Conservation (phyloP, 2,888 invertebrate species). For the Aricia artaxerxes region DNA sequence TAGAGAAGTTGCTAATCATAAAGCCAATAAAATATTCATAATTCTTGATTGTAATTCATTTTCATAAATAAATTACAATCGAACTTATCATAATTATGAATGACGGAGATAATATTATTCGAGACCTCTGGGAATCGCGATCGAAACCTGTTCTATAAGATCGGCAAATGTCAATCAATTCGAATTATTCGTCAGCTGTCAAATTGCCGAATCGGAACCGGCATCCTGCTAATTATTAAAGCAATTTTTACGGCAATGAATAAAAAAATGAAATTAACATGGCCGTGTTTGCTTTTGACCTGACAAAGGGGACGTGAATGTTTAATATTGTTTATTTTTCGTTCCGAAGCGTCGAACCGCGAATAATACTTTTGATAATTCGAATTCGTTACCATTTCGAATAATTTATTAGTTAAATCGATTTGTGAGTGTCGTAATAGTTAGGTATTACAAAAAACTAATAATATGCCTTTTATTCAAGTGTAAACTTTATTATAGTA, state of each 20-base stretch:
- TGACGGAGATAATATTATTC: slow-evolving; percentile 38
- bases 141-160: slow-evolving; percentile 58
- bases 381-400: slow-evolving; percentile 35
- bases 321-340: slow-evolving; percentile 70
- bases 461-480: not conserved
- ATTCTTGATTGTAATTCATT: not conserved
- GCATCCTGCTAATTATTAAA: slow-evolving; percentile 64
- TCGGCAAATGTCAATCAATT: slow-evolving; percentile 66
- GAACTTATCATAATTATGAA: slow-evolving; percentile 31
- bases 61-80: slow-evolving; percentile 25
- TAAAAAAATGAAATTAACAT: slow-evolving; percentile 49
- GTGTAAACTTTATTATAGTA: not conserved
- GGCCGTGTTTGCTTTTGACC: slow-evolving; percentile 53
- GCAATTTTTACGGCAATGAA: slow-evolving; percentile 55
- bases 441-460: not conserved
- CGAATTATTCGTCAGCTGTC: slow-evolving; percentile 54
- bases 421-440: not conserved
- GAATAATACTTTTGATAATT: slow-evolving; percentile 38
- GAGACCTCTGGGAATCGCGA: slow-evolving; percentile 44
- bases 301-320: slow-evolving; percentile 66
- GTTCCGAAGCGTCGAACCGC: slow-evolving; percentile 61
- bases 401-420: slow-evolving; percentile 23
- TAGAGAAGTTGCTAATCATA: slow-evolving; percentile 35
- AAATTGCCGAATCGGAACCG: slow-evolving; percentile 54
- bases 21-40: slow-evolving; percentile 17